Evolutionary conservation across 1,140 invertebrate genomes (phyloP), one percentile per base, ranked within the genome.

Genomic region (Euura saliciscinereae): DNA sequence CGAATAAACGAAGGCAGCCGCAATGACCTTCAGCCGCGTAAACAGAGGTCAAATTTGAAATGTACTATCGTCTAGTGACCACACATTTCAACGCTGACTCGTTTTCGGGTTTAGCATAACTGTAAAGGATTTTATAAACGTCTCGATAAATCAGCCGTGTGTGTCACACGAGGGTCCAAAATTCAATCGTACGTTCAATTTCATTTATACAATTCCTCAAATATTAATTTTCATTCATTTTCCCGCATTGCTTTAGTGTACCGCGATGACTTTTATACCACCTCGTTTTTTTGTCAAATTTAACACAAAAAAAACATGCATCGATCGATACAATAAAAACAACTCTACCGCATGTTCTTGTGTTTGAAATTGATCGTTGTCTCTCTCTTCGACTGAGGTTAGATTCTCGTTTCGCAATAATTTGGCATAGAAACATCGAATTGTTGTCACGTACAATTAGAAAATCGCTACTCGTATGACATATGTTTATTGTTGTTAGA

Each of bases 41-140:
- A 68, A 71, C 69, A 77, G 76, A 77, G 76, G 76, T 77, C 76
- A 67, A 72, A 75, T 67, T 65, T 68, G 71, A 74, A 72, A 75
- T 74, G 72, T 75, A 72, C 70, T 68, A 64, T n/a, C 46, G 65
- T 66, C 45, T 64, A 65, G 45, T 70, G 45, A 43, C 46, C 28
- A 72, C 11, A 64, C 43, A 66, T n/a, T 66, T 64, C 68, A 66
- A 44, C 44, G 8, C n/a, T 43, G 43, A 59, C 42, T 67, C 7
- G 5, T 64, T 43, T 10, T 70, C 13, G 45, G n/a, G 13, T 44
- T 66, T 69, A 43, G 11, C 42, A 43, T n/a, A 28, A 44, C 42
- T 65, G 11, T 73, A 65, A 73, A 42, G 51, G 51, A 8, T 59
- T 3, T 8, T 59, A n/a, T 28, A 59, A 4, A 59, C 10, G 51